These are phyloP conservation scores for Tetramorium simillimum DNA, from an alignment of 1,140 invertebrate genomes.

Conservation along the genomic window DNA sequence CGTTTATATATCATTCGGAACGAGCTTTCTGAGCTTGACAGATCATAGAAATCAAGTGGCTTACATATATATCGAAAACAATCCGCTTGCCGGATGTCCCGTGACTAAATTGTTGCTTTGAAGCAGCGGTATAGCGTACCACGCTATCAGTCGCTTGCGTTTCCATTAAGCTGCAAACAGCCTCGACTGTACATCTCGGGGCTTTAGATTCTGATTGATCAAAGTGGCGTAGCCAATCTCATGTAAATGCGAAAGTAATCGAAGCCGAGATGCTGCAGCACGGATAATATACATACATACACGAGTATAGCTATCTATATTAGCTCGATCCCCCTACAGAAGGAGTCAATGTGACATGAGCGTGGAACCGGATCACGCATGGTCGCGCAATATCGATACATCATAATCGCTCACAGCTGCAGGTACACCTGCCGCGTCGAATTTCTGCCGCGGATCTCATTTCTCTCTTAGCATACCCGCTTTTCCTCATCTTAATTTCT, in stretches of 20 bases:
- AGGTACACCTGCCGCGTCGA: constrained; percentile 35
- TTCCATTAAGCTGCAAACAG: constrained; percentile 47
- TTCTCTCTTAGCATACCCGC: background rate
- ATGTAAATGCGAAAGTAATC: constrained; percentile 68
- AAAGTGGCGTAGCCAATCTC: constrained; percentile 64
- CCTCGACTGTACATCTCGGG: constrained; percentile 20
- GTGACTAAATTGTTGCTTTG: constrained; percentile 48
- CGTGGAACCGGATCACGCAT: constrained; percentile 3
- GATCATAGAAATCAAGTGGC: constrained; percentile 24
- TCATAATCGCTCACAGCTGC: constrained; percentile 66
- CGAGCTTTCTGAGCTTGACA: constrained; percentile 43
- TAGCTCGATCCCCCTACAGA: constrained; percentile 20
- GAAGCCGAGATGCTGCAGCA: background rate
- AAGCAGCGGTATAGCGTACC: constrained; percentile 21
- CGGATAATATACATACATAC: background rate
- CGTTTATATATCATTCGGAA: constrained; percentile 9
- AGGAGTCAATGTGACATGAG: constrained; percentile 16
- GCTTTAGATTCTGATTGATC: constrained; percentile 57
- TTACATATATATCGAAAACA: constrained; percentile 53
- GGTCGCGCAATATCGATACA: constrained; percentile 51
- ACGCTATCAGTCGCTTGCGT: constrained; percentile 54
- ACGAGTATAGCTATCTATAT: constrained; percentile 1
- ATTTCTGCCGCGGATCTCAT: constrained; percentile 25
- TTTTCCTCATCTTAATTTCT: background rate
- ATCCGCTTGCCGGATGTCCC: constrained; percentile 13